phyloP scores from a whole-genome alignment of 2,797 vertebrate species.

The Ctenochaetus hawaiiensis region DNA sequence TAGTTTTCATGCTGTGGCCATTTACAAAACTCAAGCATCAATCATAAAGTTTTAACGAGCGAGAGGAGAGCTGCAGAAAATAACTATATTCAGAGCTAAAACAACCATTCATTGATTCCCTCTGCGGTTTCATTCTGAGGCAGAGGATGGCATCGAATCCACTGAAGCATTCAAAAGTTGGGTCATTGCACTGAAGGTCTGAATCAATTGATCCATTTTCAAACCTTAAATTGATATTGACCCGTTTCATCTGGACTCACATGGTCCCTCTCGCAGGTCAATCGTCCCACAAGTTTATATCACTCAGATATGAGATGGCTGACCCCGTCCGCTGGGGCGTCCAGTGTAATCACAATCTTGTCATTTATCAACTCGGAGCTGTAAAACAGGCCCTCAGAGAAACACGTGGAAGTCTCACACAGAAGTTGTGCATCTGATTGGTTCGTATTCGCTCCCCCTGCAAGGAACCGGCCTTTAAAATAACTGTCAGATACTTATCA shows the following conservation, averaged over 20 bases:
- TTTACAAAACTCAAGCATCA: constrained; percentile 34
- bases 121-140: constrained; percentile 50
- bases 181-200: constrained; percentile 55
- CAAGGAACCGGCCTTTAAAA: constrained; percentile 40
- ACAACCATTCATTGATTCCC: constrained; percentile 67
- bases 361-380: constrained; percentile 29
- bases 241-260: constrained; percentile 52
- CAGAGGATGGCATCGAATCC: constrained; percentile 50
- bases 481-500: constrained; percentile 73
- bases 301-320: constrained; percentile 21
- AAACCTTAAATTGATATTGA: constrained; percentile 79
- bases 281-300: constrained; percentile 37
- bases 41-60: constrained; percentile 48
- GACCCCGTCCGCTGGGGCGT: background rate
- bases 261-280: constrained; percentile 42
- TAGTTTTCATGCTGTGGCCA: constrained; percentile 7
- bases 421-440: constrained; percentile 13
- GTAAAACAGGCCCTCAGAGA: constrained; percentile 3
- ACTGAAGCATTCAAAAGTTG: constrained; percentile 59
- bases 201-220: constrained; percentile 74
- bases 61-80: constrained; percentile 40
- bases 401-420: constrained; percentile 6
- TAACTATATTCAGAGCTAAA: constrained; percentile 61
- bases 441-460: background rate
- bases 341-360: constrained; percentile 34